These are phyloP conservation scores for Entosphenus tridentatus DNA, from an alignment of 2,113 vertebrate genomes.

Conservation along the genomic window DNA sequence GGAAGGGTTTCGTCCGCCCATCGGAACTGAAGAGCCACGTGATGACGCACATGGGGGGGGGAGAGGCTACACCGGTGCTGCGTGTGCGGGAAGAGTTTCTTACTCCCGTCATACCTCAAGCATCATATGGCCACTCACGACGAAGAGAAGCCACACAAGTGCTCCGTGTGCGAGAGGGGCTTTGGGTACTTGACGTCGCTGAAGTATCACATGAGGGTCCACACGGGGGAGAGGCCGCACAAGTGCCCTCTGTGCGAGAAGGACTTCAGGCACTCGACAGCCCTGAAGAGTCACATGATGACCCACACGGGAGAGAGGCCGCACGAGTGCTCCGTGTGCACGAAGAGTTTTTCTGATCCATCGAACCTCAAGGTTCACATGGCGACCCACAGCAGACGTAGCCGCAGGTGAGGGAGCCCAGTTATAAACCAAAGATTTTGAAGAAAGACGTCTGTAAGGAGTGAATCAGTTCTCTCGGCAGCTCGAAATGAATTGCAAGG, in stretches of 20 bases:
- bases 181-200: background rate
- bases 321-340: slow-evolving; percentile 10
- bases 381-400: slow-evolving; percentile 9
- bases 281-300: background rate
- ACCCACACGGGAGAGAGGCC: background rate
- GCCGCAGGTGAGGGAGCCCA: too few relatives aligned
- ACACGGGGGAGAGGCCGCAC: slow-evolving; percentile 3
- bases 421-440: too few relatives aligned
- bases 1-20: background rate
- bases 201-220: background rate
- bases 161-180: background rate
- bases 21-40: background rate
- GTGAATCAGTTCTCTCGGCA: too few relatives aligned
- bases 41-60: background rate
- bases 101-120: background rate
- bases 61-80: background rate
- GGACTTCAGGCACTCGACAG: slow-evolving; percentile 1
- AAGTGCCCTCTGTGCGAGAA: slow-evolving; percentile 1
- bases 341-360: slow-evolving; percentile 19
- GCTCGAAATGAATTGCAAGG: too few relatives aligned
- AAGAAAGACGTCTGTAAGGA: too few relatives aligned
- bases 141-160: background rate
- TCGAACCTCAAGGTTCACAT: slow-evolving; percentile 14
- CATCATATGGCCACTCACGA: slow-evolving; percentile 20
- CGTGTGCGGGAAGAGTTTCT: background rate